phyloP scores from a whole-genome alignment of 2,113 vertebrate genomes.

The Xenus cinereus region DNA sequence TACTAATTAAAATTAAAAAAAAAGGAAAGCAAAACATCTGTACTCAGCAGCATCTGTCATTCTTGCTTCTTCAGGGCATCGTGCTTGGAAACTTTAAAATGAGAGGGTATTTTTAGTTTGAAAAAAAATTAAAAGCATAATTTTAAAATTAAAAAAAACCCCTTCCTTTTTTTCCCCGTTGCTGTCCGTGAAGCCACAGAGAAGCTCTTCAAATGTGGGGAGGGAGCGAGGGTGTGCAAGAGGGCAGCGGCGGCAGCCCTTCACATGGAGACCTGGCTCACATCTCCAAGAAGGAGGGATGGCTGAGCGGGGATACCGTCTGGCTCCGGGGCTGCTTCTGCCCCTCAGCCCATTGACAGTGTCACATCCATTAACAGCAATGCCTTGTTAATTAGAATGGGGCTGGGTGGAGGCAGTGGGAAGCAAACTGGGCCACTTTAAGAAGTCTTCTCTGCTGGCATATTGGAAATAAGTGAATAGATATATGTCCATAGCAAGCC shows the following conservation, averaged over 20 bases:
- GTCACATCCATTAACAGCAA: background rate
- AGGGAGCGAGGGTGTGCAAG: accelerated
- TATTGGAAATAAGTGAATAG: background rate
- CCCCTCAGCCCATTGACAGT: accelerated
- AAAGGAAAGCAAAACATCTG: conserved; percentile 55
- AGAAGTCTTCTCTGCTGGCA: background rate
- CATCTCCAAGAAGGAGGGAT: background rate
- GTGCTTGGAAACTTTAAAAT: conserved; percentile 61
- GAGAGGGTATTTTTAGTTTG: conserved; percentile 57
- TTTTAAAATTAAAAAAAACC: conserved; percentile 22
- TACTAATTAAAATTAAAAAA: conserved; percentile 56
- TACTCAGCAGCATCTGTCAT: conserved; percentile 55
- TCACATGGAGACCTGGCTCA: background rate
- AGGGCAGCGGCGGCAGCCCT: background rate
- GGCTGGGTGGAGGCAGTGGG: background rate
- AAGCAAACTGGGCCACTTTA: background rate
- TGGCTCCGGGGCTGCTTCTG: background rate
- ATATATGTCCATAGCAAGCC: background rate
- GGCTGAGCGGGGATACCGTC: background rate
- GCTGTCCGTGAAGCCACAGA: background rate
- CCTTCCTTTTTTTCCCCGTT: background rate
- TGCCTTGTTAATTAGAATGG: background rate
- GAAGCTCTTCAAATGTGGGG: background rate
- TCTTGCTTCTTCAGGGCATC: conserved; percentile 63
- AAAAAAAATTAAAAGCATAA: conserved; percentile 36